Percentiles rank a stretch among this genome's conserved stretches.
Conservation (phyloP, 2,888 invertebrate species). For the Drosophila subsilvestris region DNA sequence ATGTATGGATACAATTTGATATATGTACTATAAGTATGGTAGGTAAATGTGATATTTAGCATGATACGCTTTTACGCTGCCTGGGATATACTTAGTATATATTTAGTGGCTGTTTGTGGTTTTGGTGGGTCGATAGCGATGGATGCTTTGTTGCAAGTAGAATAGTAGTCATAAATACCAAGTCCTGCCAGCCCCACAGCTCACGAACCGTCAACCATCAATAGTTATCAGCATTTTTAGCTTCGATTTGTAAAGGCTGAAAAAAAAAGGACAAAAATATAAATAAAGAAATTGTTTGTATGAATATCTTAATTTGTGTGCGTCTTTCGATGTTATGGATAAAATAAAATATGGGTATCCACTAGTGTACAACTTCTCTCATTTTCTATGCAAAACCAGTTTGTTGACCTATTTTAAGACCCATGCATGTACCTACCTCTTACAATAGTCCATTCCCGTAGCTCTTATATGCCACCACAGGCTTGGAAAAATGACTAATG, state of each 20-base stretch:
- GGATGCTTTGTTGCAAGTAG: slow-evolving; percentile 70
- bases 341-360: too few relatives aligned
- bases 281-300: not conserved
- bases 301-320: too few relatives aligned
- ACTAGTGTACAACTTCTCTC: too few relatives aligned
- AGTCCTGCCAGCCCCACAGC: slow-evolving; percentile 58
- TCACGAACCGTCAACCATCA: slow-evolving; percentile 1
- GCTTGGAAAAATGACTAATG: not conserved
- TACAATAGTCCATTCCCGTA: not conserved
- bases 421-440: slow-evolving; percentile 10
- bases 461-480: not conserved
- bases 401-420: slow-evolving; percentile 21
- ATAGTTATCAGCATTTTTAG: not conserved
- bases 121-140: slow-evolving; percentile 65
- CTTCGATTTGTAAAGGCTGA: not conserved
- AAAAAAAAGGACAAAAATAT: not conserved
- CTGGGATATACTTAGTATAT: slow-evolving; percentile 74
- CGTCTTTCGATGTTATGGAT: too few relatives aligned
- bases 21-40: slow-evolving; percentile 33
- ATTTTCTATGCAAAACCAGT: not conserved
- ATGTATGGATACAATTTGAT: slow-evolving; percentile 38
- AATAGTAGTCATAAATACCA: slow-evolving; percentile 80
- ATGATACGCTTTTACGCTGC: slow-evolving; percentile 67
- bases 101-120: slow-evolving; percentile 48
- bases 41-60: slow-evolving; percentile 43